Evolutionary conservation across 1,140 invertebrate species (phyloP), one percentile per base, ranked within the genome.

Genomic region (Plutomurus gul): DNA sequence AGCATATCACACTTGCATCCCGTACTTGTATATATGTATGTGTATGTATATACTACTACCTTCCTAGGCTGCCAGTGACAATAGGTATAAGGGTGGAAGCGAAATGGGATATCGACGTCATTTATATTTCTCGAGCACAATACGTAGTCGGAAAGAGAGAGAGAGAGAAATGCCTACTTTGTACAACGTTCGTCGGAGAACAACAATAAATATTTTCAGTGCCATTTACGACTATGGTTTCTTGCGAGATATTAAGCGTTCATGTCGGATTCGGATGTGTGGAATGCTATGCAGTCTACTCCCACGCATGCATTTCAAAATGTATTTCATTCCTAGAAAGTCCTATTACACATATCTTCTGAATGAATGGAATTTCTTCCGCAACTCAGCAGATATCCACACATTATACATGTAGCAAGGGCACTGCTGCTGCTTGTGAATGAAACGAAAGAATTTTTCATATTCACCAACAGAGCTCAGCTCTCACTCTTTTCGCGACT

Each of bases 181-280:
- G 20, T 25, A 20, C 25, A 51, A 20, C 4, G 47, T 22, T 22
- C 13, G 6, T 33, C n/a, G 56, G 7, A 36, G 13, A 36, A 65
- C 22, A 30, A 65, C 56, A 36, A 65, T 65, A 65, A 65, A 65
- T 65, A 65, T 65, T 65, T 65, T 65, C 27, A 65, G n/a, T 65
- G 27, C 25, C 56, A 65, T 65, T 56, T 65, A 65, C 27, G 25
- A 33, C 27, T 27, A 3, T 65, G 56, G 13, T 65, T 65, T 65
- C 56, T 65, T 65, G 56, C 20, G 27, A 56, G 56, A 65, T 65
- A 30, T 33, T 30, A 65, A 43, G 27, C 18, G 56, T 65, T 33
- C 16, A 65, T 65, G 56, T 65, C 56, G 56, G 11, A 33, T 33
- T 36, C 36, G 56, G 25, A n/a, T 8, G 56, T 16, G 36, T 13